Base-by-base conservation (phyloP, 2,888 invertebrate species). In the Cantharis nigra region DNA sequence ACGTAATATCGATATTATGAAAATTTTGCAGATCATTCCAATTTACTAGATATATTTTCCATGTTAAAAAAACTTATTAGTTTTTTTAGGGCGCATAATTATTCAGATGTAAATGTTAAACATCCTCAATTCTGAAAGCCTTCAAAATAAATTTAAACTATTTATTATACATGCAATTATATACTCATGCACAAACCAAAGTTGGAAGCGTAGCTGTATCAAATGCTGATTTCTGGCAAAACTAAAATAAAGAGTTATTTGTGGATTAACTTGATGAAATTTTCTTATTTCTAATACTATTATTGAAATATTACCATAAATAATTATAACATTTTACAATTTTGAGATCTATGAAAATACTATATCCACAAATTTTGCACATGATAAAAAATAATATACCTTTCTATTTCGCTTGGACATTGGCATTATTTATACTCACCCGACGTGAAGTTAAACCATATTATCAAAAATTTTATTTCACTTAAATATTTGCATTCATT, bases 181-280 rank as follows among this genome's bases (percentile, higher is more conserved):
- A 49, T 49, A 49, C 9, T 72, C 76, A 75, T 77, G 79, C 80
- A 85, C 85, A 83, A 85, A 86, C 85, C 86, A 85, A 84, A 80
- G 82, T 74, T 74, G 75, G 78, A 70, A 74, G 81, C 80, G 76
- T 70, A 76, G 81, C 76, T 73, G 77, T 70, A 70, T 87, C 86
- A 88, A 84, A 88, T 87, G 88, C 87, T 87, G 86, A 88, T 85
- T 85, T 84, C 84, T 83, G 88, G 88, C 86, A 88, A 85, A 82
- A 87, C 88, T 88, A 88, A 84, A 87, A 86, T 83, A 84, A 85
- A 84, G 75, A 83, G 73, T 23, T 67, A 20, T 16, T 23, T 7
- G n/a, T 26, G 9, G 9, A 67, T 23, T 67, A 67, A 67, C 26
- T 23, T 67, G n/a, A 49, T 13, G 2, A 67, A 23, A 67, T n/a